phyloP scores from a whole-genome alignment of 2,797 vertebrate genomes.

The Trematomus bernacchii region DNA sequence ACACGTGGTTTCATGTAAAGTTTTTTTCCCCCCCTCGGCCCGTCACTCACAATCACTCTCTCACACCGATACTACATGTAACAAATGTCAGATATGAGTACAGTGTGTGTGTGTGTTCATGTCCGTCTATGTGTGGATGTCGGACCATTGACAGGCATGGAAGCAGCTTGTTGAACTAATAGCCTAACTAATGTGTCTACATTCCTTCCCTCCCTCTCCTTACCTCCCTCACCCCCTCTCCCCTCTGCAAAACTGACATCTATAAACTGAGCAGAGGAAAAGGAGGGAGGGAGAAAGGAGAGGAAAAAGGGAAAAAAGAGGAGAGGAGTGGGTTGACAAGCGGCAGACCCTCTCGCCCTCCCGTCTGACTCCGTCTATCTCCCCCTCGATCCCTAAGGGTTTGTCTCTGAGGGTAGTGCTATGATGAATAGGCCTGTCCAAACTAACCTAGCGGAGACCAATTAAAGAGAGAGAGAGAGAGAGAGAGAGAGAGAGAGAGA shows the following conservation, averaged over 20 bases:
- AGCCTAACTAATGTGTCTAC: conserved; percentile 97
- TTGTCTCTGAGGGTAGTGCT: conserved; percentile 93
- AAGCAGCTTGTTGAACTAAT: conserved; percentile 99
- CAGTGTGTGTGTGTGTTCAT: conserved; percentile 35
- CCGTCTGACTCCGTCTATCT: conserved; percentile 79
- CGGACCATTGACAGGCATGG: conserved; percentile 93
- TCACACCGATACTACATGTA: conserved; percentile 70
- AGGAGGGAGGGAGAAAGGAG: conserved; percentile 12
- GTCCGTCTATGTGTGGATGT: conserved; percentile 45
- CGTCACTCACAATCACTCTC: conserved; percentile 67
- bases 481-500: conserved; percentile 85
- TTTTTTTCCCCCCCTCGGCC: conserved; percentile 28
- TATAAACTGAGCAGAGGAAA: conserved; percentile 47
- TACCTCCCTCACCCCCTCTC: conserved; percentile 40
- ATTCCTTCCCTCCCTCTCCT: conserved; percentile 72
- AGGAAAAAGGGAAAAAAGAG: conserved; percentile 43
- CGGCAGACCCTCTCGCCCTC: conserved; percentile 81
- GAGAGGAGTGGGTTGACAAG: conserved; percentile 80
- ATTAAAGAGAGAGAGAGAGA: conserved; percentile 89
- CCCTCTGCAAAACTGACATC: conserved; percentile 73
- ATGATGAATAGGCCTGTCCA: conserved; percentile 99
- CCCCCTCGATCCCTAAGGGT: conserved; percentile 88
- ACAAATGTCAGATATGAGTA: conserved; percentile 72
- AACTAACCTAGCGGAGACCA: conserved; percentile 96
- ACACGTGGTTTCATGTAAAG: conserved; percentile 56